These are phyloP conservation scores for Phrynosoma blainvillii DNA, from an alignment of 2,113 vertebrate genomes.

Conservation along the genomic window DNA sequence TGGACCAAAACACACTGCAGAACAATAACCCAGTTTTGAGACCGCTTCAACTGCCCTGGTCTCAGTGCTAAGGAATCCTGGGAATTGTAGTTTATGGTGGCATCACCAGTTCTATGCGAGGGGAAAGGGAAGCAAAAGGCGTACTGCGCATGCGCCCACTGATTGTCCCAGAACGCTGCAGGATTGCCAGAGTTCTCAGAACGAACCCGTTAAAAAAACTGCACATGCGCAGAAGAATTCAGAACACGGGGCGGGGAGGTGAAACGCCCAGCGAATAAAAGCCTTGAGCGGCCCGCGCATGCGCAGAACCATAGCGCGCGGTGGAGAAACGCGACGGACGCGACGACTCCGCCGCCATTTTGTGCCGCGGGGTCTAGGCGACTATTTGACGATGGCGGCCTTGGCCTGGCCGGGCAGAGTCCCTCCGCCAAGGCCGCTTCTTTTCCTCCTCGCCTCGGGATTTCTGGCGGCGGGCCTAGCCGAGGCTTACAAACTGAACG, in stretches of 20 bases:
- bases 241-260: not conserved
- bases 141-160: not conserved
- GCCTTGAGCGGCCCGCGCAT: not conserved
- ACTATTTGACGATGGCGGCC: not conserved
- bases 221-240: not conserved
- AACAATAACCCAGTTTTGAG: too few species aligned
- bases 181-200: too few species aligned
- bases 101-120: too few species aligned
- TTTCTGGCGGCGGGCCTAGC: not conserved
- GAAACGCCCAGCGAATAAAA: not conserved
- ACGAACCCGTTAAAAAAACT: too few species aligned
- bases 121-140: too few species aligned
- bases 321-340: rapidly evolving
- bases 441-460: not conserved
- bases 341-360: constrained; percentile 41
- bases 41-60: too few species aligned
- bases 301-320: not conserved
- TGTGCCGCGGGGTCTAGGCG: rapidly evolving
- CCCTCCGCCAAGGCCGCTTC: too few species aligned
- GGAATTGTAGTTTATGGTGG: too few species aligned
- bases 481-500: constrained; percentile 65
- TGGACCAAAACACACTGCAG: too few species aligned
- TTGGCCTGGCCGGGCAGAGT: rapidly evolving
- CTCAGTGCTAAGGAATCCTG: too few species aligned
- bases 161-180: too few species aligned